phyloP scores from a whole-genome alignment of 2,797 vertebrate genomes.

The Phrynocephalus guinanensis region DNA sequence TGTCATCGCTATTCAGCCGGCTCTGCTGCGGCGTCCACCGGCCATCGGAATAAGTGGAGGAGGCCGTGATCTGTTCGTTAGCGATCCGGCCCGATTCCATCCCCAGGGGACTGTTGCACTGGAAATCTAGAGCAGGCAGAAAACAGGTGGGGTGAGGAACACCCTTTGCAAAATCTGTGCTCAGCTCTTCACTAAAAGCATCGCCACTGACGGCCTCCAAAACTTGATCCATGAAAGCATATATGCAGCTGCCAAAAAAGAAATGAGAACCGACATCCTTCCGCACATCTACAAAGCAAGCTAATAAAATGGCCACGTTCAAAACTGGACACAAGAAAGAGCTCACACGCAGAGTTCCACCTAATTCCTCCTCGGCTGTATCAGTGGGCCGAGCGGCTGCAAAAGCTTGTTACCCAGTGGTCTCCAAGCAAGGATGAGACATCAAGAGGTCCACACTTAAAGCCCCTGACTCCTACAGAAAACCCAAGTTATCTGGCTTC shows the following conservation, averaged over 20 bases:
- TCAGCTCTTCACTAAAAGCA: conserved; percentile 24
- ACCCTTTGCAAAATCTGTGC: conserved; percentile 10
- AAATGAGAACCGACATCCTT: conserved; percentile 10
- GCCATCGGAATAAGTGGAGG: conserved; percentile 88
- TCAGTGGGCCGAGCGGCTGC: not conserved
- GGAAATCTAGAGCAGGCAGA: conserved; percentile 83
- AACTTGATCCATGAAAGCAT: conserved; percentile 34
- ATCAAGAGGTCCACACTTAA: not conserved
- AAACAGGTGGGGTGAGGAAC: not conserved
- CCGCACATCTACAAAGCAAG: conserved; percentile 21
- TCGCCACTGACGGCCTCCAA: conserved; percentile 3
- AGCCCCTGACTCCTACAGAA: not conserved
- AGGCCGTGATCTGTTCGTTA: conserved; percentile 93
- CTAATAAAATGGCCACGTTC: conserved; percentile 21
- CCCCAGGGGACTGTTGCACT: conserved; percentile 91
- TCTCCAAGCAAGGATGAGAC: not conserved
- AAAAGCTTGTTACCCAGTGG: not conserved
- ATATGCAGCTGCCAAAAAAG: conserved; percentile 18
- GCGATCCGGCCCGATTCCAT: conserved; percentile 95
- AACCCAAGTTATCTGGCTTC: too few species aligned
- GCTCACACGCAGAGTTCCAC: not conserved
- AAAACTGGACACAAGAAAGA: not conserved
- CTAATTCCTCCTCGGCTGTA: not conserved
- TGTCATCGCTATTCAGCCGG: conserved; percentile 92
- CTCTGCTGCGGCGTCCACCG: conserved; percentile 93